Evolutionary conservation across 1,140 invertebrate species (phyloP), one percentile per base, ranked within the genome.

Genomic region (Orchesella cincta): DNA sequence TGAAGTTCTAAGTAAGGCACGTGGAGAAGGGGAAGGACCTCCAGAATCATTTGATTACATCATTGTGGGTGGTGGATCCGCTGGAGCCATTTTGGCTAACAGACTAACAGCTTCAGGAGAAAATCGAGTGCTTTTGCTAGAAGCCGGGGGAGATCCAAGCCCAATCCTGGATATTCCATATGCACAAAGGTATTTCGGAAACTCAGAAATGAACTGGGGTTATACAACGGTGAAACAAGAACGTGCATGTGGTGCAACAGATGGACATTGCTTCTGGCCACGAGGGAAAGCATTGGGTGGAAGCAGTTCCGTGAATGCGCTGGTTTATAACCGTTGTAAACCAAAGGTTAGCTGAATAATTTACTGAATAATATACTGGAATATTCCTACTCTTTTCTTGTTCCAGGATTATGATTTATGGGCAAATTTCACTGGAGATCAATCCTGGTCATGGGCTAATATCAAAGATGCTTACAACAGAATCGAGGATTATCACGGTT

Each of bases 91-190:
- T 1, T 12, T 78, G 8, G 76, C 76, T 0, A 78, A 78, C 33
- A 64, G 72, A 57, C 62, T 78, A 29, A 62, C 76, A 1, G 72
- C 51, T 0, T 36, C 54, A 3, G 73, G 73, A 23, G 31, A 75
- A 35, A 71, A 64, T n/a, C 31, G 73, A 12, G 86, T 93, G 8
- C 84, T 93, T 5, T 85, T 94, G 0, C 81, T 94, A 52, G 93
- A 94, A 87, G 93, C 92, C 1, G 93, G 93, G 0, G 89, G 88
- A 0, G 90, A 92, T 84, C 92, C 93, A 83, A 90, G 90, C 1
- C 88, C 67, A 29, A 31, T 54, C 2, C 36, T 29, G 67, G 76
- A 52, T 36, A 12, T 18, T 18, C 39, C n/a, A 3, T 31, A 67
- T 29, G 62, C 28, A 14, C 62, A 67, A 23, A 8, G 62, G n/a